Base-by-base conservation (phyloP, 2,888 invertebrate species). In the Scelioninae gen. 2 region DNA sequence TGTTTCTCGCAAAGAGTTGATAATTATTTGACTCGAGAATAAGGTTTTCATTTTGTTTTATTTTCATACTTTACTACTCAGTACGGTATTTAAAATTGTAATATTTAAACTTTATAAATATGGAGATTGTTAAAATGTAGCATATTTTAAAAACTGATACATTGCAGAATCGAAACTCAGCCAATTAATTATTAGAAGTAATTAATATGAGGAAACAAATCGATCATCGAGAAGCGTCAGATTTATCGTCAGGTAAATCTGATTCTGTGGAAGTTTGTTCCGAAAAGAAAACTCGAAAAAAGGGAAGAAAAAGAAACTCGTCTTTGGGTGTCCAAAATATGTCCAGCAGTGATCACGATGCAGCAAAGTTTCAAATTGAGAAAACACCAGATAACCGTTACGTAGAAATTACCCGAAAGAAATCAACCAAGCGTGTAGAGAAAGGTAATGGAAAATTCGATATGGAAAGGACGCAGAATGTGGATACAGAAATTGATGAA, bases 401-500 rank as follows among this genome's bases (percentile, higher is more conserved):
- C 4, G n/a, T 16, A 2, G 39, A 71, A 0, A 45, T 46, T 10
- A 28, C 11, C 13, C 25, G 31, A 37, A 55, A 57, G 37, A 31
- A n/a, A 2, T 7, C 46, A 4, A 45, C 52, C 35, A 7, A 65
- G 70, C 18, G 46, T 61, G 10, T 41, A 4, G 57, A 46, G 5
- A 67, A 58, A 9, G 67, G 16, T 45, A 67, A 52, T 16, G 22
- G 35, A 41, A 72, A 52, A 25, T 41, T 57, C 7, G 63, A 0
- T 7, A 28, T 61, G 10, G 61, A 46, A 46, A 57, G 53, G 48
- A 53, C 41, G 2, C 9, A 18, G 6, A 68, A 75, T 57, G 11
- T 63, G 0, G 72, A 76, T 1, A 52, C 73, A 0, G 76, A 76
- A 19, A 31, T 45, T 22, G 70, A 60, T 16, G 68, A 64, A 18